phyloP scores from a whole-genome alignment of 1,140 invertebrate species.

The Rhyzopertha dominica region DNA sequence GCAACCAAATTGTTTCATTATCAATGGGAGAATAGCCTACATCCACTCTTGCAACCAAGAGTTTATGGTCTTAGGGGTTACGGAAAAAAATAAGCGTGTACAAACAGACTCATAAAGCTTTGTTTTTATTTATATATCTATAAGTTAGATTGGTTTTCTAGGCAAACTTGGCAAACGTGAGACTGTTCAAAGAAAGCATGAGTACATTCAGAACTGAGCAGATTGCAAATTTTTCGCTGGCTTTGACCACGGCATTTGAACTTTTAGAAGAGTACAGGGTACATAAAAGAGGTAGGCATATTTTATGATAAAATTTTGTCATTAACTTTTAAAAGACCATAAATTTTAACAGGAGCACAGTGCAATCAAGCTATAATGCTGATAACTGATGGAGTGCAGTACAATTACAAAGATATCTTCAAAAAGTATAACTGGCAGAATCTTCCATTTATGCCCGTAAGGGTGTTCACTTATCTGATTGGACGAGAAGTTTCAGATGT shows the following conservation, averaged over 20 bases:
- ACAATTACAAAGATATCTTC: slow-evolving; percentile 79
- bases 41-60: too few species aligned
- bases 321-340: neutral
- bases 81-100: too few species aligned
- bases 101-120: too few species aligned
- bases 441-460: slow-evolving; percentile 58
- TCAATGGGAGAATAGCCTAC: too few species aligned
- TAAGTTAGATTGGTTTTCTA: too few species aligned
- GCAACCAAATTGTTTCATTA: too few species aligned
- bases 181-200: slow-evolving; percentile 77
- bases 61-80: too few species aligned
- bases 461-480: slow-evolving; percentile 87
- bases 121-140: too few species aligned
- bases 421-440: slow-evolving; percentile 67
- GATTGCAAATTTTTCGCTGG: slow-evolving; percentile 92
- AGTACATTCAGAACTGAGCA: slow-evolving; percentile 72
- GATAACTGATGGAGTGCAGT: slow-evolving; percentile 83
- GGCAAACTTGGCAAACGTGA: slow-evolving; percentile 85
- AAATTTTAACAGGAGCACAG: slow-evolving; percentile 41
- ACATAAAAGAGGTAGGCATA: slow-evolving; percentile 22
- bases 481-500: slow-evolving; percentile 51
- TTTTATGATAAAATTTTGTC: too few species aligned
- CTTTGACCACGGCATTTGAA: slow-evolving; percentile 85
- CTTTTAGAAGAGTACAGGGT: slow-evolving; percentile 48
- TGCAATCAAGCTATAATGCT: slow-evolving; percentile 89